Evolutionary conservation across 2,888 invertebrate genomes (phyloP).

Genomic region (Hypomecis punctinalis): DNA sequence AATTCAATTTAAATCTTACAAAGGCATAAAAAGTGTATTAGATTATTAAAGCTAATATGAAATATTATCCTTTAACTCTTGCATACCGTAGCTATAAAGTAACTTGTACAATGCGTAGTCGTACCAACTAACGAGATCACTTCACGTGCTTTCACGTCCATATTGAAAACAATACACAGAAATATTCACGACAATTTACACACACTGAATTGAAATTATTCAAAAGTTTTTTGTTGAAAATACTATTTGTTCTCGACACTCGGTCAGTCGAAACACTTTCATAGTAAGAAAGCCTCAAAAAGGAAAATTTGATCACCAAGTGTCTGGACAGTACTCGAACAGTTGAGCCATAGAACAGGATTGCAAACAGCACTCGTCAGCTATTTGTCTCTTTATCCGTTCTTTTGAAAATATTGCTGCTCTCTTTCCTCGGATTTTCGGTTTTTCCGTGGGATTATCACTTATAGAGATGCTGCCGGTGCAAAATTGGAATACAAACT

Average conservation of each 20-base stretch:
- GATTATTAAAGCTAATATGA: neutral
- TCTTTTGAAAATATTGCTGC: conserved; percentile 58
- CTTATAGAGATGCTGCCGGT: conserved; percentile 55
- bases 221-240: conserved; percentile 23
- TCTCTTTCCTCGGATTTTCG: conserved; percentile 61
- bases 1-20: neutral
- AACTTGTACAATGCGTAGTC: neutral
- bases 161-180: neutral
- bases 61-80: conserved; percentile 3
- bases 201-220: neutral
- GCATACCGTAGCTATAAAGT: neutral
- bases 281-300: conserved; percentile 25
- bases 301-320: conserved; percentile 60
- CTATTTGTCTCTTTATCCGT: conserved; percentile 63
- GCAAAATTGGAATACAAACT: conserved; percentile 63
- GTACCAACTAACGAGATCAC: conserved; percentile 26
- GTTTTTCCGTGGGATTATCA: conserved; percentile 54
- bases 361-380: conserved; percentile 66
- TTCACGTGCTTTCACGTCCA: neutral
- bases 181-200: neutral
- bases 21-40: neutral
- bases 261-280: conserved; percentile 39
- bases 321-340: conserved; percentile 73
- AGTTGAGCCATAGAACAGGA: conserved; percentile 69
- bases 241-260: conserved; percentile 8